A percentile compares a stretch with the other conserved stretches of the same genome.
These are phyloP conservation scores for Bradynema listronoti DNA, from an alignment of 1,140 invertebrate genomes.

Conservation along the genomic window DNA sequence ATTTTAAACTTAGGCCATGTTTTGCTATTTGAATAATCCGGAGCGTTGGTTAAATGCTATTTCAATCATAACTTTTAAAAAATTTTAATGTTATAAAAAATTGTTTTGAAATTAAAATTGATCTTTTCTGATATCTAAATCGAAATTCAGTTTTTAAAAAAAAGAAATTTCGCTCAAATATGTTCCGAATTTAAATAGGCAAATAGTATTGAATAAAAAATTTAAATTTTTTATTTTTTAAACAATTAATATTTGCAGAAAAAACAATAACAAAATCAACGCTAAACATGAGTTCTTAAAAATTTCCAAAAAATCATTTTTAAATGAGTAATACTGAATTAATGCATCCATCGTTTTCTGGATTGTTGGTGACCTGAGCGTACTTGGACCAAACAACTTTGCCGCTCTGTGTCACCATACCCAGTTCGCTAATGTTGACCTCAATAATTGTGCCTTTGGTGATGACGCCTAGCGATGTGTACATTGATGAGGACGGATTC, in stretches of 20 bases:
- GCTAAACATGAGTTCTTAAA: not conserved
- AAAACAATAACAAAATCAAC: conserved; percentile 21
- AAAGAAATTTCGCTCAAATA: not conserved
- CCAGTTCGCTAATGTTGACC: conserved; percentile 96
- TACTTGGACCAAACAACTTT: conserved; percentile 99
- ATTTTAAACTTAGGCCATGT: too few relatives aligned
- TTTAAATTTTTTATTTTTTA: conserved; percentile 1
- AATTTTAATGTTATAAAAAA: too few relatives aligned
- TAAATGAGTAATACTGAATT: conserved; percentile 93
- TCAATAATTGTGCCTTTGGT: conserved; percentile 93
- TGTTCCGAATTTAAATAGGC: too few relatives aligned
- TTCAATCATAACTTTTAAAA: too few relatives aligned
- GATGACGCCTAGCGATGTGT: conserved; percentile 91
- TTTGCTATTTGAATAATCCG: too few relatives aligned
- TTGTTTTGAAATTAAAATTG: too few relatives aligned
- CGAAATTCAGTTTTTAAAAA: not conserved
- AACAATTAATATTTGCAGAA: conserved; percentile 1
- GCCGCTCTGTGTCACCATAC: conserved; percentile 93
- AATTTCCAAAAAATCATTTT: conserved; percentile 16
- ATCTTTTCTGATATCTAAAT: not conserved
- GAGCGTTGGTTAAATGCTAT: too few relatives aligned
- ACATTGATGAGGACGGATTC: conserved; percentile 94
- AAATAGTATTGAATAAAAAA: too few relatives aligned
- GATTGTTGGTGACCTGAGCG: conserved; percentile 96
- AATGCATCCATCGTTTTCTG: conserved; percentile 99